phyloP scores from a whole-genome alignment of 1,140 invertebrate species.

The Cephus cinctus region DNA sequence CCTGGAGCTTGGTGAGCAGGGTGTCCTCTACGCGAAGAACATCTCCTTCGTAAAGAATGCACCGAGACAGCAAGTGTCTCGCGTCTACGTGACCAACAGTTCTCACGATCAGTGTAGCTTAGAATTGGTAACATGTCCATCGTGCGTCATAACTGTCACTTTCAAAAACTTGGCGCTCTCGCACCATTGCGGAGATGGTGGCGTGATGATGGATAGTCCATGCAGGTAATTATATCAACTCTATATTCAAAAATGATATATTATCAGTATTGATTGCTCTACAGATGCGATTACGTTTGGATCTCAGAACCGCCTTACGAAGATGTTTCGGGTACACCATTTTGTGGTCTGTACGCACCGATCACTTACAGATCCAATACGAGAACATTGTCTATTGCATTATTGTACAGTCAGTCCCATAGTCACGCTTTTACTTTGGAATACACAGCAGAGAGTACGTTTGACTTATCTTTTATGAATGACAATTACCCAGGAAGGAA shows the following conservation, averaged over 20 bases:
- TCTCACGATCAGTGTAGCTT: constrained; percentile 63
- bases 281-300: constrained; percentile 67
- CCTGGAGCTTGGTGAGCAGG: constrained; percentile 62
- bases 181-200: constrained; percentile 48
- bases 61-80: constrained; percentile 24
- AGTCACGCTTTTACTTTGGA: constrained; percentile 67
- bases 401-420: constrained; percentile 64
- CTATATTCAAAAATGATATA: not conserved
- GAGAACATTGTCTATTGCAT: constrained; percentile 60
- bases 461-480: constrained; percentile 6
- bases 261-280: constrained; percentile 21
- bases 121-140: constrained; percentile 70
- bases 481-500: constrained; percentile 7
- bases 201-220: constrained; percentile 44
- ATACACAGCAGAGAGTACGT: constrained; percentile 67
- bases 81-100: constrained; percentile 38
- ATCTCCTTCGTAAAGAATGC: constrained; percentile 47
- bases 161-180: constrained; percentile 58
- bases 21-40: constrained; percentile 60
- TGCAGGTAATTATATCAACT: constrained; percentile 39
- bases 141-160: constrained; percentile 65
- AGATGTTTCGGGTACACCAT: constrained; percentile 62
- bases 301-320: constrained; percentile 70
- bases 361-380: constrained; percentile 65
- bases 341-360: constrained; percentile 61